Base-by-base conservation (phyloP, 2,888 invertebrate genomes). In the Ecdyonurus torrentis region DNA sequence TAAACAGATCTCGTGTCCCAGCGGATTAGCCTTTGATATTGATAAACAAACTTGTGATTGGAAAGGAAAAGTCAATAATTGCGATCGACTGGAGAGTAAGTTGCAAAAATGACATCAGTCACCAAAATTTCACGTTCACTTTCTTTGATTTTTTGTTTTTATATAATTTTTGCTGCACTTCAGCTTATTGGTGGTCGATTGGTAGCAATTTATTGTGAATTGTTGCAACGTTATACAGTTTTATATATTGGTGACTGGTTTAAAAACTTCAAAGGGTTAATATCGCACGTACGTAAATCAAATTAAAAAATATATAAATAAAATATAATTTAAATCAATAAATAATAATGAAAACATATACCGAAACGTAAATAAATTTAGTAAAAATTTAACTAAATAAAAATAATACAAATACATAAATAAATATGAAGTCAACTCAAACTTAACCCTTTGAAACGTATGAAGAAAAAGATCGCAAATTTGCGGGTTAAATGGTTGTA, bases 1-100 rank as follows among this genome's bases (percentile, higher is more conserved):
- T 83, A 91, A 90, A 88, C 89, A 90, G 85, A 91, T 94, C 83
- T 90, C 91, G 81, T 94, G 94, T 82, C 93, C 94, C 78, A 90
- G 91, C 78, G 93, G 93, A 82, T 84, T 94, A 85, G 87, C 92
- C 82, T 94, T 94, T 85, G 94, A 94, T 85, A 86, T 94, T 83
- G 89, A 91, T 83, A 93, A 92, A 84, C 94, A 94, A 84, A 94
- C 93, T 78, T 94, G 94, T 83, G 92, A 94, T 85, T 94, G 94
- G 94, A 93, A 92, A 85, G 91, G 91, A 83, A 91, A 93, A 86
- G 94, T 94, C 83, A 86, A 82, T 83, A 93, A 89, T 87, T 94
- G 93, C 87, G 89, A 91, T 83, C 88, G 87, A 82, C 84, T 91
- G 79, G 92, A 93, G 87, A 93, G 93, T 94, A 91, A 92, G 92